These are phyloP conservation scores for Eupsilia transversa DNA, from an alignment of 2,888 invertebrate species.

Conservation along the genomic window DNA sequence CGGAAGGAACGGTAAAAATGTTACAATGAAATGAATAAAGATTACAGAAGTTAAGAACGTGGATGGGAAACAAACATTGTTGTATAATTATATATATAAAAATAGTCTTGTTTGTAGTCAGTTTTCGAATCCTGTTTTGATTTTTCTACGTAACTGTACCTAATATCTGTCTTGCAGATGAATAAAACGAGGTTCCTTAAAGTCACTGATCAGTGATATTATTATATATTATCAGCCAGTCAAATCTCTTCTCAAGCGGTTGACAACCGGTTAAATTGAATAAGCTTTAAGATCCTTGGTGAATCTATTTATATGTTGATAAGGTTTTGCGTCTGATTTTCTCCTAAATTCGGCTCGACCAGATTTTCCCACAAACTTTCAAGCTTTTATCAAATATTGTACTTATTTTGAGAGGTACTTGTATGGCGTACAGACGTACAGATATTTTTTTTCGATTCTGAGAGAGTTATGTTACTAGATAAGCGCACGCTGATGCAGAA, in stretches of 20 bases:
- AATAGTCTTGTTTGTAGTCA: constrained; percentile 8
- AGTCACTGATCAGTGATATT: not conserved
- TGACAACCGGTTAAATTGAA: constrained; percentile 41
- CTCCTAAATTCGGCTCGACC: not conserved
- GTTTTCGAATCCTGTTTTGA: constrained; percentile 8
- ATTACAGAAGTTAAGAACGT: constrained; percentile 62
- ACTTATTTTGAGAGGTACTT: no score
- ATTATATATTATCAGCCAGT: no score
- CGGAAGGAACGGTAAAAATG: constrained; percentile 63
- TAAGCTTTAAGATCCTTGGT: constrained; percentile 1
- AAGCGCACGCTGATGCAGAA: no score
- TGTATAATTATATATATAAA: constrained; percentile 38
- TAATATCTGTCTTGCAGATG: not conserved
- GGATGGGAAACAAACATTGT: constrained; percentile 55
- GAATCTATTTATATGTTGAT: constrained; percentile 20
- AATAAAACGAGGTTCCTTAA: not conserved
- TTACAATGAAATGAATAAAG: constrained; percentile 74
- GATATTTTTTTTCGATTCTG: no score
- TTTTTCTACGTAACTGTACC: not conserved
- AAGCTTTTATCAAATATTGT: no score
- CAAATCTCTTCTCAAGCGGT: constrained; percentile 22
- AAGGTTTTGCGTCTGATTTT: constrained; percentile 20
- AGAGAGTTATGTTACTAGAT: no score
- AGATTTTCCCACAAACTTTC: no score
- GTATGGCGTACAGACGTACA: no score